Evolutionary conservation across 2,888 invertebrate species (phyloP).

Genomic region (Diplolepis rosae): DNA sequence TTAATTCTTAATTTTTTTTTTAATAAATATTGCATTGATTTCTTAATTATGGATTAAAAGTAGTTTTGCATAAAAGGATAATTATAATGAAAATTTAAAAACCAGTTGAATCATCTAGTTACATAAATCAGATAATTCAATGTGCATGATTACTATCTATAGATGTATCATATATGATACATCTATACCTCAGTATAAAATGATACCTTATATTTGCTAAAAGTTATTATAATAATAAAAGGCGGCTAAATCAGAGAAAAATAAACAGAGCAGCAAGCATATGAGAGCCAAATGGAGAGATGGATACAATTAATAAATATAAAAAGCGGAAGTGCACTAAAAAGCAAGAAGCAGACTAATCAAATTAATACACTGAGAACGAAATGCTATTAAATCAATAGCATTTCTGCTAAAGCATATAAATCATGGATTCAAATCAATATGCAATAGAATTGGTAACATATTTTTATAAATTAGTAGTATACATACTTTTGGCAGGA

Average conservation of each 20-base stretch:
- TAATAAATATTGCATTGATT: too few relatives aligned
- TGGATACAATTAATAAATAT: conserved; percentile 56
- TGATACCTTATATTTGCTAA: conserved; percentile 22
- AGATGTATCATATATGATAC: conserved; percentile 15
- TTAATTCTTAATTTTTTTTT: too few relatives aligned
- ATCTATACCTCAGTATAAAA: conserved; percentile 12
- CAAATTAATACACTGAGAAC: too few relatives aligned
- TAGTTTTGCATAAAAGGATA: neutral
- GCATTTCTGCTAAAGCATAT: too few relatives aligned
- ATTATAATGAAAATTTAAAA: conserved; percentile 14
- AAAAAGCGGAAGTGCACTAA: conserved; percentile 52
- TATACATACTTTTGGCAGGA: too few relatives aligned
- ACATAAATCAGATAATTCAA: neutral
- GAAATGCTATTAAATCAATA: too few relatives aligned
- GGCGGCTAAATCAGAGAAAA: conserved; percentile 39
- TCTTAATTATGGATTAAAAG: too few relatives aligned
- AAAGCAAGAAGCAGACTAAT: conserved; percentile 48
- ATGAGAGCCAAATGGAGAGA: conserved; percentile 43
- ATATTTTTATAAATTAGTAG: too few relatives aligned
- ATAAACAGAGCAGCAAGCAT: conserved; percentile 5
- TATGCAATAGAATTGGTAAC: too few relatives aligned
- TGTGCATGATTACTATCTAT: conserved; percentile 9
- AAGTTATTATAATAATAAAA: conserved; percentile 32
- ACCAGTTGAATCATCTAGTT: neutral
- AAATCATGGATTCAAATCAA: too few relatives aligned